Base-by-base conservation (phyloP, 2,113 vertebrate genomes). In the Hipposideros armiger region DNA sequence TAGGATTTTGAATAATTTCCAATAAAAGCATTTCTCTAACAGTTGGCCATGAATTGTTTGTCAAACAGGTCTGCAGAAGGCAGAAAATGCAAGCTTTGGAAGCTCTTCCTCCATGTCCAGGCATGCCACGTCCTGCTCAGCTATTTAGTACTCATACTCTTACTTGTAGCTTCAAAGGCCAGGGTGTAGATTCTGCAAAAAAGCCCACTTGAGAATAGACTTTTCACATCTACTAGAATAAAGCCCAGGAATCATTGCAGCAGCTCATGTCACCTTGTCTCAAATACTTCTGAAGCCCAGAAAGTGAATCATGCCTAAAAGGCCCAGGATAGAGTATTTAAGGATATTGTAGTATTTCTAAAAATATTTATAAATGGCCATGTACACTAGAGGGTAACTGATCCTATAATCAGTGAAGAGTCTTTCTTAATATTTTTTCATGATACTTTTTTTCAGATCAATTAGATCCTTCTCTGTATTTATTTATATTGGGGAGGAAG, bases 1-100 rank as follows among this genome's bases (percentile, higher is more conserved):
- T 15, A 77, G 70, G 74, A 87, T 62, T 92, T 77, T 94, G 87
- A 95, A 78, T 90, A n/a, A 45, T 73, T 92, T 84, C 66, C 56
- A 96, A 13, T 72, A 72, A 90, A 95, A 96, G 22, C 0, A 16
- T 90, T 94, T 87, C 80, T 96, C 92, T 96, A 95, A 82, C 81
- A 64, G 93, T 40, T 94, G 54, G 90, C 66, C 36, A 85, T 54
- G 67, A 54, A 64, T 84, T 19, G 74, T 60, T 81, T 96, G 84
- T 76, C 92, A 95, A 73, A 90, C 66, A 94, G 60, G 87, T 91
- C 56, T 74, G 66, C 47, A 78, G n/a, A 87, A 93, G 77, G 30
- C 60, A 87, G 80, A 90, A 89, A 91, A 66, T n/a, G 69, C 67
- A 87, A 87, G 69, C 60, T 96, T 32, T 78, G 80, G 83, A 83